Evolutionary conservation across 2,888 invertebrate species (phyloP).

Genomic region (Tigriopus californicus): DNA sequence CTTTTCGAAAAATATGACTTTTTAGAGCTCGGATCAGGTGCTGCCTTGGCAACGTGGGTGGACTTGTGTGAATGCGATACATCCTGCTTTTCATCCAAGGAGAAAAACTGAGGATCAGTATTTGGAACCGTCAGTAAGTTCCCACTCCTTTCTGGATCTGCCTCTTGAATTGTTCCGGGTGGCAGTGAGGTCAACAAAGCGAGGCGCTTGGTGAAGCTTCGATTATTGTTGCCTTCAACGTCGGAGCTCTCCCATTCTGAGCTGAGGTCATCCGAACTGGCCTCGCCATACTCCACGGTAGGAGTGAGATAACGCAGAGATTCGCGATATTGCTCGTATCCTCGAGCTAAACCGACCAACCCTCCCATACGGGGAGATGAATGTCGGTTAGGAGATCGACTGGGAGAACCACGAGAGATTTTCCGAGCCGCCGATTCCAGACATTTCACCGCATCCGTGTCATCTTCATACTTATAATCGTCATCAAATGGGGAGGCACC

Average conservation of each 20-base stretch:
- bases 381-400: neutral
- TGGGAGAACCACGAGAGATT: conserved; percentile 8
- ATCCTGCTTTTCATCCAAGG: too few species aligned
- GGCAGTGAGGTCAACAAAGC: too few species aligned
- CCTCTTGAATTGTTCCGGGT: too few species aligned
- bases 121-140: too few species aligned
- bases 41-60: too few species aligned
- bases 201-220: too few species aligned
- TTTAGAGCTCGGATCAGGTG: too few species aligned
- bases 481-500: neutral
- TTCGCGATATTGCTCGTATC: conserved; percentile 57
- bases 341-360: conserved; percentile 27
- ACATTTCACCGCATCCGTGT: neutral
- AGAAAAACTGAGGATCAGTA: too few species aligned
- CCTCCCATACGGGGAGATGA: neutral
- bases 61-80: too few species aligned
- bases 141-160: too few species aligned
- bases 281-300: conserved; percentile 54
- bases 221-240: too few species aligned
- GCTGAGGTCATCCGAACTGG: conserved; percentile 74
- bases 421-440: conserved; percentile 3
- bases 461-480: neutral
- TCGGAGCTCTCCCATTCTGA: conserved; percentile 63
- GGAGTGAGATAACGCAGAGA: conserved; percentile 51
- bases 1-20: too few species aligned